Conservation (phyloP, 92 coral and sea anemone species). For the Zoanthus gigantus region DNA sequence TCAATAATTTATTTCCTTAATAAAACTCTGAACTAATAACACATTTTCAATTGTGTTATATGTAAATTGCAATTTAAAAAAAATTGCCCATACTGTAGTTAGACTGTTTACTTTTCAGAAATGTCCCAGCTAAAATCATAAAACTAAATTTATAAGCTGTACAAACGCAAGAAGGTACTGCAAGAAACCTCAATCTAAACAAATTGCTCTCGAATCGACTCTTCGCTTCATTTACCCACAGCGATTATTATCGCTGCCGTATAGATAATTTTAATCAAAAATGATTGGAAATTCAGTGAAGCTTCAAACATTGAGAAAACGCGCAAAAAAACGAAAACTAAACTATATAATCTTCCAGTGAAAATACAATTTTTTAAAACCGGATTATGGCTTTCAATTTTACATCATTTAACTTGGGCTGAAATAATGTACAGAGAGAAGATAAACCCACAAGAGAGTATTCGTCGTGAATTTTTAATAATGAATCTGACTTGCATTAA, state of each 20-base stretch:
- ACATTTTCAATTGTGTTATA: neutral
- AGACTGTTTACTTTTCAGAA: neutral
- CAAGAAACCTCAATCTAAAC: neutral
- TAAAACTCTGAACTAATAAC: neutral
- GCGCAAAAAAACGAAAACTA: neutral
- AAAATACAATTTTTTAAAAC: neutral
- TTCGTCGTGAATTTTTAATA: slow-evolving; percentile 40
- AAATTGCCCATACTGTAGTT: neutral
- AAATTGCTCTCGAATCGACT: no score
- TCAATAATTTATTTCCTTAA: neutral
- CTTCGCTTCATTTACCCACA: neutral
- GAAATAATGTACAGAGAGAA: neutral
- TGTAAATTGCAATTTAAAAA: neutral
- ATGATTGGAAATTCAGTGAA: neutral
- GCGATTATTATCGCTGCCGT: neutral
- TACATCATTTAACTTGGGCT: neutral
- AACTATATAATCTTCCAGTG: neutral
- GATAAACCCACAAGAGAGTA: slow-evolving; percentile 29
- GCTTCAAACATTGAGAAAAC: neutral
- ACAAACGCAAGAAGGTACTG: neutral
- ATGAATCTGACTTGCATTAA: neutral
- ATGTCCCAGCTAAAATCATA: neutral
- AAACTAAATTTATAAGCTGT: neutral
- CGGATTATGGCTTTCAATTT: neutral
- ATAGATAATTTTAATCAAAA: neutral